A percentile compares a stretch with the other conserved stretches of the same genome.
phyloP scores from a whole-genome alignment of 2,888 invertebrate species.

The Iphiclides podalirius region DNA sequence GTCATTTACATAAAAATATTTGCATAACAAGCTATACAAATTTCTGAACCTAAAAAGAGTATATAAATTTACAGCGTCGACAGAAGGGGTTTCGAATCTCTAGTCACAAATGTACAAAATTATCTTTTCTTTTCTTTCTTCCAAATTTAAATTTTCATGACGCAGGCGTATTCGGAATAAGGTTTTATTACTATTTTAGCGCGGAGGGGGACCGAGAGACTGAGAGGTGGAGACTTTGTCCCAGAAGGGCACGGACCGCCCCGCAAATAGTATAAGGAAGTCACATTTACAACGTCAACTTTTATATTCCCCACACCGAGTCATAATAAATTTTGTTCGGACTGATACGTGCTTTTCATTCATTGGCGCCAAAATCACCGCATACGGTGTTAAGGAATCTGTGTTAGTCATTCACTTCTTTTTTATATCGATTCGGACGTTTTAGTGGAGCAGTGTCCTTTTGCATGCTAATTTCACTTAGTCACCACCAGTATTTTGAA shows the following conservation, averaged over 20 bases:
- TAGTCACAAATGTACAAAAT: not conserved
- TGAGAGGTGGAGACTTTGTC: conserved; percentile 74
- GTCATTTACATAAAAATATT: not conserved
- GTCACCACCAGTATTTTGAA: not conserved
- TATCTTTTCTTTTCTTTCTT: conserved; percentile 5
- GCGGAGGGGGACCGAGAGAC: conserved; percentile 65
- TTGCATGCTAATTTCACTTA: conserved; percentile 63
- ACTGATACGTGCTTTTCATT: conserved; percentile 72
- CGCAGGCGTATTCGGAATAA: conserved; percentile 31
- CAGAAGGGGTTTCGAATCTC: conserved; percentile 27
- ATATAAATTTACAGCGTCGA: conserved; percentile 9
- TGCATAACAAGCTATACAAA: not conserved
- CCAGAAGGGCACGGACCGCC: conserved; percentile 66
- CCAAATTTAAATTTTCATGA: conserved; percentile 27
- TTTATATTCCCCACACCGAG: conserved; percentile 56
- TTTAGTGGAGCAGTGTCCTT: conserved; percentile 54
- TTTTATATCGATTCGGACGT: conserved; percentile 38
- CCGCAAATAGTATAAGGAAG: conserved; percentile 75
- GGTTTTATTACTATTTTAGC: conserved; percentile 64
- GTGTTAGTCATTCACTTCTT: conserved; percentile 77
- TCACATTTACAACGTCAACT: conserved; percentile 41
- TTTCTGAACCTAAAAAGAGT: not conserved
- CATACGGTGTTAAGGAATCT: conserved; percentile 37
- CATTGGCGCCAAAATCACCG: conserved; percentile 54
- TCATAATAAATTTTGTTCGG: conserved; percentile 62